Base-by-base conservation (phyloP, 92 coral and sea anemone genomes). In the Siderastrea siderea region DNA sequence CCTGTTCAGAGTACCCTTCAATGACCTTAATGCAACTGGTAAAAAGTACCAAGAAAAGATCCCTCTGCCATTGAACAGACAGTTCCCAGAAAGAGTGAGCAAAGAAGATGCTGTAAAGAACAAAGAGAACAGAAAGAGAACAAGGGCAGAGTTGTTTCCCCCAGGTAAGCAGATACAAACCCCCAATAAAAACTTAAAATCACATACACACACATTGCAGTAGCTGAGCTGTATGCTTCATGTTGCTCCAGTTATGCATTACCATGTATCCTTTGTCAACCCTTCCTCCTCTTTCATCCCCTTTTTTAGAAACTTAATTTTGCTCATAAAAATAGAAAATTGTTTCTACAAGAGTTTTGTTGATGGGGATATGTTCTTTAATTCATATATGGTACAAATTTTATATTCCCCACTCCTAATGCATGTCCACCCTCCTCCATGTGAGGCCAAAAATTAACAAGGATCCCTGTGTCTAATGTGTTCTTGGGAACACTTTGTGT, bases 31-130 rank as follows among this genome's bases (percentile, higher is more conserved):
- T 16, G 51, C 54, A 7, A 82, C 59, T 12, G 16, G 47, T 1
- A 65, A 47, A 50, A 88, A 75, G 55, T 88, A 88, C 60, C 44
- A 83, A 69, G 73, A 66, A 66, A 82, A 64, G 92, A 59, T 88
- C 19, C 92, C 92, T 44, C 79, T 64, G 47, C 84, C 92, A 43
- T 14, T 87, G 69, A 79, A 71, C 70, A 57, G 71, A 49, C 90
- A 87, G 72, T 60, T 57, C n/a, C 78, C 75, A 5, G 88, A 84
- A 10, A 54, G 64, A 9, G 12, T 73, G 71, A n/a, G 47, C n/a
- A 84, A 84, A 19, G n/a, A n/a, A n/a, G 88, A 38, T 2, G 88
- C 90, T 8, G 45, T 86, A 1, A 55, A 59, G 60, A 67, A 68
- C 63, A 80, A 86, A 48, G 69, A 17, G 13, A 47, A 46, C 6